Evolutionary conservation across 2,888 invertebrate genomes (phyloP).

Genomic region (Ennomos quercinarius): DNA sequence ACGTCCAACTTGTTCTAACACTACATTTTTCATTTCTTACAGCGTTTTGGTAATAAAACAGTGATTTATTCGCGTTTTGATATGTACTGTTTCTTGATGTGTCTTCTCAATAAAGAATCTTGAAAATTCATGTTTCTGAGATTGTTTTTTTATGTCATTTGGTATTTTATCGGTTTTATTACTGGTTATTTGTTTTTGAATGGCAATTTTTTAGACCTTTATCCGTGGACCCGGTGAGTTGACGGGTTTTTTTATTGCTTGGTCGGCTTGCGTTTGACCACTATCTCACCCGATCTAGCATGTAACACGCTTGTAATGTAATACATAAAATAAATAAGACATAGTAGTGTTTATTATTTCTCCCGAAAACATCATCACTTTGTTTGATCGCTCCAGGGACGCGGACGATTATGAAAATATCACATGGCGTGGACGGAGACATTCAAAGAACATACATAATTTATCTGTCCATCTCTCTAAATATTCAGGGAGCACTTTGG

Average conservation of each 20-base stretch:
- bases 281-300: too few relatives aligned
- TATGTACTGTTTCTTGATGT: too few relatives aligned
- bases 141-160: too few relatives aligned
- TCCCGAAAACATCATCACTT: constrained; percentile 19
- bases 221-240: too few relatives aligned
- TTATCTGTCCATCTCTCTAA: constrained; percentile 48
- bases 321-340: neutral
- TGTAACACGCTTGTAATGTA: too few relatives aligned
- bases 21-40: constrained; percentile 32
- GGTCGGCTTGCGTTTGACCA: too few relatives aligned
- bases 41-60: constrained; percentile 16
- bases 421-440: constrained; percentile 37
- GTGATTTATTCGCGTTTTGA: constrained; percentile 9
- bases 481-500: constrained; percentile 48
- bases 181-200: too few relatives aligned
- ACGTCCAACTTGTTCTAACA: constrained; percentile 36
- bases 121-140: too few relatives aligned
- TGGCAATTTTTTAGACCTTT: too few relatives aligned
- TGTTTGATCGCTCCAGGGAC: constrained; percentile 27
- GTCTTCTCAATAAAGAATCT: too few relatives aligned
- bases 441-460: constrained; percentile 52
- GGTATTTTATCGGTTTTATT: too few relatives aligned
- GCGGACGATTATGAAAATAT: constrained; percentile 42
- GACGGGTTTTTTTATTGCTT: too few relatives aligned
- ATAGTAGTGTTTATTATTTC: constrained; percentile 1